These are phyloP conservation scores for Betta splendens DNA, from an alignment of 2,797 vertebrate genomes.

Conservation along the genomic window DNA sequence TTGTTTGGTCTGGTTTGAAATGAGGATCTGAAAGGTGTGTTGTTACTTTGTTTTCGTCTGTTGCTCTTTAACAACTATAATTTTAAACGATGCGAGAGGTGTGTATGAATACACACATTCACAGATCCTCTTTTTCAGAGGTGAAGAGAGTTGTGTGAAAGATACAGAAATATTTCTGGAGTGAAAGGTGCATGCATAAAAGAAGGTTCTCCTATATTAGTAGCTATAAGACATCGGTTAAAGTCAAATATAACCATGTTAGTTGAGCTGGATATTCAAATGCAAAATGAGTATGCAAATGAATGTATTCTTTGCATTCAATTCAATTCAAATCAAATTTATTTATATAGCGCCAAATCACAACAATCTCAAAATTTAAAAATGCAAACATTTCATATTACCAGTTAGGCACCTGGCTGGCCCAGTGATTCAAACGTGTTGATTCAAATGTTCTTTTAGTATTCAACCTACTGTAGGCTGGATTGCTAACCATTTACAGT, in stretches of 20 bases:
- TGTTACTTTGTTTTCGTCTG: constrained; percentile 47
- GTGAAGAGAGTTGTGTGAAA: constrained; percentile 8
- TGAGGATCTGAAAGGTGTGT: constrained; percentile 37
- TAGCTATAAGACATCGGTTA: background rate
- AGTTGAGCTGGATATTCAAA: background rate
- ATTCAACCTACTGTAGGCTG: too few relatives aligned
- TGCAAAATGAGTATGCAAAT: too few relatives aligned
- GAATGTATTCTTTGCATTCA: too few relatives aligned
- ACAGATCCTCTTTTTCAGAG: constrained; percentile 28
- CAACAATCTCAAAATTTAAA: too few relatives aligned
- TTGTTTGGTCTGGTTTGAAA: constrained; percentile 54
- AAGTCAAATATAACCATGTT: background rate
- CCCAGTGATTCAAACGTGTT: too few relatives aligned
- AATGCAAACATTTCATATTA: too few relatives aligned
- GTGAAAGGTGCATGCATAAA: constrained; percentile 15
- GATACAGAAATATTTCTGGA: constrained; percentile 9
- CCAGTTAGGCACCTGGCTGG: too few relatives aligned
- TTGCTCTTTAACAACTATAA: constrained; percentile 39
- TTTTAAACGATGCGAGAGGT: constrained; percentile 28
- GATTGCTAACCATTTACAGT: too few relatives aligned
- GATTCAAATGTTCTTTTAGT: too few relatives aligned
- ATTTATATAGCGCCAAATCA: too few relatives aligned
- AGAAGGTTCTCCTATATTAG: background rate
- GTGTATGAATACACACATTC: background rate
- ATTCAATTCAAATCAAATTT: too few relatives aligned